phyloP scores from a whole-genome alignment of 2,113 vertebrate genomes.

The Takifugu flavidus region DNA sequence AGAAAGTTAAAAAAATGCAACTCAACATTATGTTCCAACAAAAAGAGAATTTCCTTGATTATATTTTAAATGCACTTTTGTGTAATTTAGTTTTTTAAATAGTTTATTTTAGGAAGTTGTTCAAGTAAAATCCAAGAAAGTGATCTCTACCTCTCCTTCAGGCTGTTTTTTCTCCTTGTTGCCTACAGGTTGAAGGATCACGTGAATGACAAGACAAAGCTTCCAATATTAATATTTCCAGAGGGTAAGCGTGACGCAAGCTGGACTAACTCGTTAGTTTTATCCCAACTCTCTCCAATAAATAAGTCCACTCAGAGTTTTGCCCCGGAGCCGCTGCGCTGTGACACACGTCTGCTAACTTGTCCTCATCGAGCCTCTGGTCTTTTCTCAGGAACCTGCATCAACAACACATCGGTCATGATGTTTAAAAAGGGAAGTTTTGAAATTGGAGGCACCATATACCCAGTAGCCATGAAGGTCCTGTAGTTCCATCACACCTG shows the following conservation, averaged over 20 bases:
- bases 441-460: conserved; percentile 93
- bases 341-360: conserved; percentile 27
- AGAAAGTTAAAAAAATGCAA: too few relatives aligned
- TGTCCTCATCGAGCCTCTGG: conserved; percentile 28
- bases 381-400: conserved; percentile 84
- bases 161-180: conserved; percentile 16
- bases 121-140: not conserved
- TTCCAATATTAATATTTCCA: conserved; percentile 90
- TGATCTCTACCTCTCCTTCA: too few relatives aligned
- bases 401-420: conserved; percentile 99
- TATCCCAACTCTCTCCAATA: too few relatives aligned
- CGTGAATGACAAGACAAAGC: conserved; percentile 86
- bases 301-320: not conserved
- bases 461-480: conserved; percentile 92
- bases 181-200: conserved; percentile 86
- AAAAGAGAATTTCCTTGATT: conserved; percentile 5
- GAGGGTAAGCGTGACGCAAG: conserved; percentile 60
- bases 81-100: not conserved
- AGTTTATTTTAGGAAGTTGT: conserved; percentile 18
- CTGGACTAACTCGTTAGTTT: not conserved
- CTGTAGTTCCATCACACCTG: not conserved
- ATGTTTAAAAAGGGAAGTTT: conserved; percentile 99
- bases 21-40: too few relatives aligned
- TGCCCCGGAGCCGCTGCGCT: conserved; percentile 3
- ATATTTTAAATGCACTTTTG: not conserved